A percentile compares a stretch with the other conserved stretches of the same genome.
Conservation (phyloP, 2,888 invertebrate genomes). For the Branchipolynoe longqiensis region DNA sequence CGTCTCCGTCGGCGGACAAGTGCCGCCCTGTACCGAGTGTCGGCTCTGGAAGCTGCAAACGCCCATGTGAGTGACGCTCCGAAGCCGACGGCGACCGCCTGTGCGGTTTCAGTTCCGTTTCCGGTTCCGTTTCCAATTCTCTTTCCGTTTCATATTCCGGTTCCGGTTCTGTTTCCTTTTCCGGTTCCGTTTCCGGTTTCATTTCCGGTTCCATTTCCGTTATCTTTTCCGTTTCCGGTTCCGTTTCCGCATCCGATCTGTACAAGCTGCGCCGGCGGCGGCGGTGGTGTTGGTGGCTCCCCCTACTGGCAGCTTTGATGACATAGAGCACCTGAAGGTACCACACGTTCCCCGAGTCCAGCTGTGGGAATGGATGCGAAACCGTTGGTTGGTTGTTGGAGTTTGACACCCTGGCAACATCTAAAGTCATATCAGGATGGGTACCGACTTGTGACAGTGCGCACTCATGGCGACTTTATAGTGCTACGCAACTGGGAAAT, state of each 20-base stretch:
- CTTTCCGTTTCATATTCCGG: neutral
- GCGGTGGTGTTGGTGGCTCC: slow-evolving; percentile 57
- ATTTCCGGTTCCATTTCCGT: neutral
- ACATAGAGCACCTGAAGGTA: slow-evolving; percentile 81
- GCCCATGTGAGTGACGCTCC: too few relatives aligned
- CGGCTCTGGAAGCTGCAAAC: too few relatives aligned
- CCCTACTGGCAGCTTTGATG: slow-evolving; percentile 74
- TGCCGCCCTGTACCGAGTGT: slow-evolving; percentile 19
- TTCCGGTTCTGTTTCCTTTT: neutral
- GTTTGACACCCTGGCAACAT: too few relatives aligned
- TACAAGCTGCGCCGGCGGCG: neutral
- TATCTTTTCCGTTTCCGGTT: neutral
- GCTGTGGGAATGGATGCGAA: too few relatives aligned
- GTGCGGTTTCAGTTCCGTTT: neutral
- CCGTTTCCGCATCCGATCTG: neutral
- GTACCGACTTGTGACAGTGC: too few relatives aligned
- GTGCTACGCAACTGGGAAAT: too few relatives aligned
- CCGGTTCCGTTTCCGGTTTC: neutral
- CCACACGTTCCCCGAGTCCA: slow-evolving; percentile 81
- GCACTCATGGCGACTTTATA: too few relatives aligned
- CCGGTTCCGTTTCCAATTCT: neutral
- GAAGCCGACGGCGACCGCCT: too few relatives aligned
- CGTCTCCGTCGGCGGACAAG: neutral
- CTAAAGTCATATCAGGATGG: too few relatives aligned
- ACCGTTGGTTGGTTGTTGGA: too few relatives aligned